These are phyloP conservation scores for Manis crassicaudata DNA, from an alignment of 2,797 vertebrate species.

Conservation along the genomic window DNA sequence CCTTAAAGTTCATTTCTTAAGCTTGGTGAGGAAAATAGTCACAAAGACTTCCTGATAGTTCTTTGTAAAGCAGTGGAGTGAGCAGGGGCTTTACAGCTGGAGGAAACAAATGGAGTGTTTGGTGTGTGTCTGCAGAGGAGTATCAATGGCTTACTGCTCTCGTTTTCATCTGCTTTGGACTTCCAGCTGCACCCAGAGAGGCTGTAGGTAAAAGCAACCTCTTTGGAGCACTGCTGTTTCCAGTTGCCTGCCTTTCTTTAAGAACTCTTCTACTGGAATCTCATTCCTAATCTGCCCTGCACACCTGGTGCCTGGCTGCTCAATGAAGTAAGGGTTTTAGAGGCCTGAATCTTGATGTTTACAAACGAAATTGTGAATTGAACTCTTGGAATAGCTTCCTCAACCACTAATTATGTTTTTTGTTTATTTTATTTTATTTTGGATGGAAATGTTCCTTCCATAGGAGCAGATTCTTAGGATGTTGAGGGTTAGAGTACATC, in stretches of 20 bases:
- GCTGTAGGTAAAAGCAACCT: background rate
- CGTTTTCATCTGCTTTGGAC: background rate
- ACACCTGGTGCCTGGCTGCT: background rate
- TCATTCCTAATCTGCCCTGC: background rate
- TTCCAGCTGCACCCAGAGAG: background rate
- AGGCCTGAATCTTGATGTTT: background rate
- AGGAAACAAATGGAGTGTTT: background rate
- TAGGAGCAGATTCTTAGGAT: background rate
- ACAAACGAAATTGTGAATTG: background rate
- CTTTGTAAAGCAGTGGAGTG: background rate
- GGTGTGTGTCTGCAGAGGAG: background rate
- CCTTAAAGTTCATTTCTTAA: background rate
- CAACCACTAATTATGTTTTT: background rate
- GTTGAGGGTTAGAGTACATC: background rate
- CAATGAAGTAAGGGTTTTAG: background rate
- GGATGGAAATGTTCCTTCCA: background rate
- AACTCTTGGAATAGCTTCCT: background rate
- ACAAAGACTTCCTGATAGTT: background rate
- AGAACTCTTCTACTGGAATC: background rate
- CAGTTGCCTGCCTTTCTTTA: background rate
- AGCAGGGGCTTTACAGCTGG: background rate
- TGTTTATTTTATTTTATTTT: background rate
- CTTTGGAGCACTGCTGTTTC: background rate
- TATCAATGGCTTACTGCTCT: background rate
- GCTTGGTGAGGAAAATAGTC: background rate